Evolutionary conservation across 2,888 invertebrate species (phyloP).

Genomic region (Philopedon plagiatum): DNA sequence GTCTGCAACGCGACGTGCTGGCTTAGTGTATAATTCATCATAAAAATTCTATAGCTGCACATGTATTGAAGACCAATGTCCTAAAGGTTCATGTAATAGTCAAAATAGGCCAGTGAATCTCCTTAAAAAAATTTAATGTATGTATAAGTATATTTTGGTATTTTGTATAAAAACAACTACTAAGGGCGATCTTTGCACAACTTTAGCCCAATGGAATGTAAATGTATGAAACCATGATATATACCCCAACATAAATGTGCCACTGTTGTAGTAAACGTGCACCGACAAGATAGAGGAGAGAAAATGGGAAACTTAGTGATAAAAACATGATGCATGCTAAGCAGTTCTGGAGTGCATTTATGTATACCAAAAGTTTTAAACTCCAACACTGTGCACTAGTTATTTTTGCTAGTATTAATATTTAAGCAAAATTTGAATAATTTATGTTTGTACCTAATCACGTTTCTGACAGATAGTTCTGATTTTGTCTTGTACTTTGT

Average conservation of each 20-base stretch:
- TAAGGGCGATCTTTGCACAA: slow-evolving; percentile 1
- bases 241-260: slow-evolving; percentile 23
- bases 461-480: no score
- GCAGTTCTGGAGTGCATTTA: slow-evolving; percentile 39
- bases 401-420: neutral
- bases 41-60: no score
- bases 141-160: no score
- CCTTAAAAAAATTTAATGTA: no score
- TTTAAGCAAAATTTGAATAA: neutral
- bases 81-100: no score
- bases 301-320: slow-evolving; percentile 48
- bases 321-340: slow-evolving; percentile 56
- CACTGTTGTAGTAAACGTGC: slow-evolving; percentile 16
- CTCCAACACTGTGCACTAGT: neutral
- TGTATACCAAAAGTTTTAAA: slow-evolving; percentile 6
- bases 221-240: slow-evolving; percentile 23
- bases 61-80: no score
- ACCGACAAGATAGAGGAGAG: slow-evolving; percentile 22
- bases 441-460: no score
- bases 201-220: slow-evolving; percentile 22
- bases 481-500: no score
- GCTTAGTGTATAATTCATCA: no score
- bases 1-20: no score
- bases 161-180: neutral
- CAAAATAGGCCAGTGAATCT: no score